Evolutionary conservation across 2,888 invertebrate species (phyloP), one percentile per base, ranked within the genome.

Genomic region (Oxyscelio sp.): DNA sequence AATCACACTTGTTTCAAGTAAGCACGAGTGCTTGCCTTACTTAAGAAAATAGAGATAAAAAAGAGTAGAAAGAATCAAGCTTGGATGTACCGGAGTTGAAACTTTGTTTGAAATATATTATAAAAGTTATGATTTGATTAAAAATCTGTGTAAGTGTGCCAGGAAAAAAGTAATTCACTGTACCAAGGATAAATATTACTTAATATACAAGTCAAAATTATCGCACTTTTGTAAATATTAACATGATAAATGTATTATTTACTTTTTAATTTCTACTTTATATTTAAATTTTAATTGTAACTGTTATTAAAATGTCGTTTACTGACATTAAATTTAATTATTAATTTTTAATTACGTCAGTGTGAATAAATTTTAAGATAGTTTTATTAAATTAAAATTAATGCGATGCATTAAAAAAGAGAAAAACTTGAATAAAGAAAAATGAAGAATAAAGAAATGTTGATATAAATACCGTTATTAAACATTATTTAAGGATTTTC

Each of bases 1-100:
- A 68, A 77, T 77, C 68, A 54, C 21, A 71, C 66, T 78, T 63
- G 63, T 79, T 79, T 56, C 65, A 43, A 50, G 24, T 58, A 65
- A 65, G 58, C 66, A 63, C 58, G 54, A 48, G 63, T 65, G 80
- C 24, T 75, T 58, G 27, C 40, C 34, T 71, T 27, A 40, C 43
- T 61, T 75, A 58, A 43, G 74, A 54, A 74, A 63, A 74, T 63
- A 63, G 27, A 75, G 75, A 59, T 19, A 59, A 77, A 65, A n/a
- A n/a, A 75, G 56, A 77, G 50, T 15, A 15, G 24, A 6, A 63
- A 50, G 66, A 66, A 77, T 58, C 50, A 61, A 38, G 65, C 54
- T 48, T 27, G 45, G 22, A 74, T 50, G 17, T 24, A n/a, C 34
- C 27, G 43, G 27, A 74, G 77, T 68, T 59, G 40, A 40, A 61